Evolutionary conservation across 2,888 invertebrate genomes (phyloP), one percentile per base, ranked within the genome.

Genomic region (Diogma glabrata): DNA sequence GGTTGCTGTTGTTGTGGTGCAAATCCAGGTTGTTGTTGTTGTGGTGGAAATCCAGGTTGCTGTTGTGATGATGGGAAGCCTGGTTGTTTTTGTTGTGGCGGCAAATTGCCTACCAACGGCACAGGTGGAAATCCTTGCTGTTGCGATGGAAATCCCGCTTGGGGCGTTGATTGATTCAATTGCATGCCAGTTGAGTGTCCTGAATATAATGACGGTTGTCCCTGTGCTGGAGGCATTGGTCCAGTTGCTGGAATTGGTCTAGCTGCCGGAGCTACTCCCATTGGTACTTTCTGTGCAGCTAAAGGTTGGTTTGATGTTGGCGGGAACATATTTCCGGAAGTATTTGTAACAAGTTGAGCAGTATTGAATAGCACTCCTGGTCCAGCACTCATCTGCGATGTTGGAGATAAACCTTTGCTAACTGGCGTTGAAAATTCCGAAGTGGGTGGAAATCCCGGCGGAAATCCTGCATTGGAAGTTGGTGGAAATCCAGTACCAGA

Each of bases 131-230:
- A 40, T 12, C 49, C 49, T 16, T 12, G 3, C 26, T 49, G 49
- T 45, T 50, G 47, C 8, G 53, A 56, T 24, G 56, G 53, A 38
- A 40, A 40, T 19, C 49, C 49, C 2, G 36, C 7, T 23, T 16
- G 23, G n/a, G 59, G 62, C 9, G 56, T 60, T 47, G 56, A 48
- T 52, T 33, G 38, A 6, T 36, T 43, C 52, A 55, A 51, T 56
- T 55, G 57, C 56, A 58, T 51, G n/a, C n/a, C n/a, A n/a, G n/a
- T n/a, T n/a, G n/a, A n/a, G n/a, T n/a, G n/a, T n/a, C n/a, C n/a
- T n/a, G n/a, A n/a, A n/a, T n/a, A n/a, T n/a, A n/a, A 57, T 60
- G 51, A 28, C 16, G 23, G 22, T 50, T 50, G 51, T 22, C 22
- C 30, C 1, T 7, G 47, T 10, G 33, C 10, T 38, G 48, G 36